Evolutionary conservation across 2,113 vertebrate genomes (phyloP).

Genomic region (Meriones unguiculatus): DNA sequence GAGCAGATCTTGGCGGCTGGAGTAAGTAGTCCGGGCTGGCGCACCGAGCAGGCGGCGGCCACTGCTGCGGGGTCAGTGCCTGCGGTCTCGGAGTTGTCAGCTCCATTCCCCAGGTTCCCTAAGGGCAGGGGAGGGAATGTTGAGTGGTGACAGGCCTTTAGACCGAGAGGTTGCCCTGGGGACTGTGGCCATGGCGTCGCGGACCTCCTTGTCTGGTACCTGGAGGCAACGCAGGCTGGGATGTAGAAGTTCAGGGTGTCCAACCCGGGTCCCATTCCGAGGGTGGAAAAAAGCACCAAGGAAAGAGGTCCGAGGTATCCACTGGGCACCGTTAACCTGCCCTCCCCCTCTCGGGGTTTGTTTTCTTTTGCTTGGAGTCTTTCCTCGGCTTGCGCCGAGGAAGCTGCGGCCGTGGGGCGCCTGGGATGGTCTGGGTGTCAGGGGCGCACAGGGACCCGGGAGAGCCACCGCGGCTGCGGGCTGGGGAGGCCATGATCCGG

Average conservation of each 20-base stretch:
- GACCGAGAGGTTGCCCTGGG: not conserved
- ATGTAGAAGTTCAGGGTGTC: conserved; percentile 66
- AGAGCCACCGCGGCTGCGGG: conserved; percentile 51
- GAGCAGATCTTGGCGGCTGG: not conserved
- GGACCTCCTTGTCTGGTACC: conserved; percentile 3
- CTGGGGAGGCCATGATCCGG: conserved; percentile 84
- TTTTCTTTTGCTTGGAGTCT: conserved; percentile 69
- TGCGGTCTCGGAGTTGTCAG: conserved; percentile 56
- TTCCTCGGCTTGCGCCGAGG: conserved; percentile 18
- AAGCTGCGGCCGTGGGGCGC: conserved; percentile 8
- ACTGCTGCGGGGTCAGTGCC: not conserved
- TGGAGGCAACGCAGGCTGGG: conserved; percentile 8
- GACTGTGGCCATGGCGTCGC: not conserved
- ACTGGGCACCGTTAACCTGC: conserved; percentile 6
- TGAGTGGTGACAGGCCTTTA: conserved; percentile 60
- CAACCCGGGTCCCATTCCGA: not conserved
- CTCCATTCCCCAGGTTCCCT: conserved; percentile 54
- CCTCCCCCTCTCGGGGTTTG: conserved; percentile 26
- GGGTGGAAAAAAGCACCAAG: not conserved
- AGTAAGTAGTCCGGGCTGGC: conserved; percentile 27
- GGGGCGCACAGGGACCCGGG: conserved; percentile 54
- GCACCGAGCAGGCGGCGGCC: not conserved
- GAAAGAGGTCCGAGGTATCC: conserved; percentile 54
- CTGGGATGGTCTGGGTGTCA: not conserved
- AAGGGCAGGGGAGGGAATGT: not conserved